A percentile compares a stretch with the other conserved stretches of the same genome.
Evolutionary conservation across 2,888 invertebrate species (phyloP).

Genomic region (Patella depressa): DNA sequence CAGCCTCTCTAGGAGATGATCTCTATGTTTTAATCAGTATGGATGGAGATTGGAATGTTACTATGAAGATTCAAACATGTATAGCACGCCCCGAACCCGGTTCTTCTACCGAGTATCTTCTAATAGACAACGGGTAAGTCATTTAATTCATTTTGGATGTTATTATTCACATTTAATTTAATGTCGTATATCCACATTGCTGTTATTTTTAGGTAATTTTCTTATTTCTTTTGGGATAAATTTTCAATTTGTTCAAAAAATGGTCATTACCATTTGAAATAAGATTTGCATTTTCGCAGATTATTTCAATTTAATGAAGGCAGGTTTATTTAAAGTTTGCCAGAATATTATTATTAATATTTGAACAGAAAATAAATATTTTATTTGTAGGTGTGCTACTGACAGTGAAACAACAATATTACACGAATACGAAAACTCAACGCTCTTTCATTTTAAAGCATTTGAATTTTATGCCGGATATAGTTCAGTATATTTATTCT

Average conservation of each 20-base stretch:
- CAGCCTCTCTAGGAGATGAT: constrained; percentile 23
- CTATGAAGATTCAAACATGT: constrained; percentile 19
- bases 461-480: constrained; percentile 27
- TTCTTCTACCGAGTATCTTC: constrained; percentile 14
- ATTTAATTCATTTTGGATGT: no score
- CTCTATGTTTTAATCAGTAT: constrained; percentile 22
- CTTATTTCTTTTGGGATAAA: no score
- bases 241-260: no score
- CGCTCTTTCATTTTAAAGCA: constrained; percentile 28
- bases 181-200: no score
- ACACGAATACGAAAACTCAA: constrained; percentile 19
- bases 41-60: constrained; percentile 27
- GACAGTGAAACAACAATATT: constrained; percentile 23
- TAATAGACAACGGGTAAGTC: constrained; percentile 22
- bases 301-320: no score
- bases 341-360: no score
- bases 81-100: constrained; percentile 10
- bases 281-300: no score
- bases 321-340: no score
- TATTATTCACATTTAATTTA: no score
- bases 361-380: no score
- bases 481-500: constrained; percentile 24
- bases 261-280: no score
- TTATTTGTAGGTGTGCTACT: constrained; percentile 13
- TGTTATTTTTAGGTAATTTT: no score